Percentiles rank a stretch among this genome's conserved stretches.
Evolutionary conservation across 2,888 invertebrate species (phyloP).

Genomic region (Resseliella maxima): DNA sequence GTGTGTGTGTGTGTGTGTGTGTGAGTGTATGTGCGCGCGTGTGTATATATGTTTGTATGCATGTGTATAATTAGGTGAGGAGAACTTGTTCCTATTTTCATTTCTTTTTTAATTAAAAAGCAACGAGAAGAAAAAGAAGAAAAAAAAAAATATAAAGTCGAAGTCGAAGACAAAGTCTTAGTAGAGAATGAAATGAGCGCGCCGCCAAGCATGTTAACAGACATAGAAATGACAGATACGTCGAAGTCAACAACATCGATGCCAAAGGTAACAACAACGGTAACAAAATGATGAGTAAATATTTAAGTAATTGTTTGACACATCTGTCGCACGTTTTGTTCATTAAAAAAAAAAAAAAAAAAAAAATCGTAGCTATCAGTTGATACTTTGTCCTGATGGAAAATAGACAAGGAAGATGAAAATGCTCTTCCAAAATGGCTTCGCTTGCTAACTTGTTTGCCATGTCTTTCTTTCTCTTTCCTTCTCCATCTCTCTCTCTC

Average conservation of each 20-base stretch:
- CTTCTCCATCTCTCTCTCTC: too few relatives aligned
- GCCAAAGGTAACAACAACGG: not conserved
- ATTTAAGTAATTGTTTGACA: slow-evolving; percentile 24
- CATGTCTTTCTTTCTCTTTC: too few relatives aligned
- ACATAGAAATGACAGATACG: not conserved
- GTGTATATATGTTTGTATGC: too few relatives aligned
- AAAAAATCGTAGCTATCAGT: not conserved
- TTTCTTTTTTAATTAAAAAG: slow-evolving; percentile 32
- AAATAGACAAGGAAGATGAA: not conserved
- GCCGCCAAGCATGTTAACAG: not conserved
- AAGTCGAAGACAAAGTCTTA: too few relatives aligned
- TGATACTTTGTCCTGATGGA: not conserved
- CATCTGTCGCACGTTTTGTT: slow-evolving; percentile 41
- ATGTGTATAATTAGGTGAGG: not conserved
- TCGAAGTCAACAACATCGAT: not conserved
- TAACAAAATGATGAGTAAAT: slow-evolving; percentile 5
- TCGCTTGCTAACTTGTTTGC: too few relatives aligned
- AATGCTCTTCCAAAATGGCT: not conserved
- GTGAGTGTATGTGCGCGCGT: too few relatives aligned
- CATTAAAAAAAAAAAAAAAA: not conserved
- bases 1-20: not conserved
- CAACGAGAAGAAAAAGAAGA: not conserved
- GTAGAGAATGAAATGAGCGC: too few relatives aligned
- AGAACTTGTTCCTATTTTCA: not conserved
- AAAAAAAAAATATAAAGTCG: not conserved